Conservation (phyloP, 2,797 vertebrate genomes). For the Enteromius argenteus region DNA sequence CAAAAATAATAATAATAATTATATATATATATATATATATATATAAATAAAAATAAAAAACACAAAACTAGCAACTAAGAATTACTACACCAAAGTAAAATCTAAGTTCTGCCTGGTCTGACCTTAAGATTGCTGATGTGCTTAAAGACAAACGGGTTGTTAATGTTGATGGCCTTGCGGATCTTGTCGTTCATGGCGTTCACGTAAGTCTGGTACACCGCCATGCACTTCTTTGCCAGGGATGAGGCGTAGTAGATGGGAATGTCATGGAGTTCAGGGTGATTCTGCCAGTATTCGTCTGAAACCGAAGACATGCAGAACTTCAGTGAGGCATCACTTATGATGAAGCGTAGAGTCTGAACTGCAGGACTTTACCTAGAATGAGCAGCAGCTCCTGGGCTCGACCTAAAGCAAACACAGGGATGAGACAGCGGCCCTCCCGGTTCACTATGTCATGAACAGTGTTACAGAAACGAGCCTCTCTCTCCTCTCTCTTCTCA, state of each 20-base stretch:
- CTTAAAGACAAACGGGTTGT: conserved; percentile 98
- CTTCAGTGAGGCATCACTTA: not conserved
- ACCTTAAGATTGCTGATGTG: conserved; percentile 99
- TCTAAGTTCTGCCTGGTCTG: not conserved
- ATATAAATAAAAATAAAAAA: no score
- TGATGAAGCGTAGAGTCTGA: not conserved
- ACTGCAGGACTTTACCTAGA: conserved; percentile 79
- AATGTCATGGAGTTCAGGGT: conserved; percentile 92
- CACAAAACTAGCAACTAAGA: not conserved
- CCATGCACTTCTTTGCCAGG: conserved; percentile 97
- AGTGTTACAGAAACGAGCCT: conserved; percentile 94
- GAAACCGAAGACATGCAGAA: not conserved
- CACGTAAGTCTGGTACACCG: conserved; percentile 96
- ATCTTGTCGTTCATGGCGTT: conserved; percentile 99
- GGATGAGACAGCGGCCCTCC: conserved; percentile 90
- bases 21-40: no score
- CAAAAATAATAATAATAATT: no score
- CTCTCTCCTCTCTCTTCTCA: conserved; percentile 93
- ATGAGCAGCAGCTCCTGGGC: conserved; percentile 96
- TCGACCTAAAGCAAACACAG: conserved; percentile 87
- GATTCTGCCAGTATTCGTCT: conserved; percentile 95
- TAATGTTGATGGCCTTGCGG: conserved; percentile 97
- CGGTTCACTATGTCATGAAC: conserved; percentile 95
- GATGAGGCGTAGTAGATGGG: conserved; percentile 95
- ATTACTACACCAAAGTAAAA: not conserved